Conservation (phyloP, 2,113 vertebrate genomes). For the Cromileptes altivelis region DNA sequence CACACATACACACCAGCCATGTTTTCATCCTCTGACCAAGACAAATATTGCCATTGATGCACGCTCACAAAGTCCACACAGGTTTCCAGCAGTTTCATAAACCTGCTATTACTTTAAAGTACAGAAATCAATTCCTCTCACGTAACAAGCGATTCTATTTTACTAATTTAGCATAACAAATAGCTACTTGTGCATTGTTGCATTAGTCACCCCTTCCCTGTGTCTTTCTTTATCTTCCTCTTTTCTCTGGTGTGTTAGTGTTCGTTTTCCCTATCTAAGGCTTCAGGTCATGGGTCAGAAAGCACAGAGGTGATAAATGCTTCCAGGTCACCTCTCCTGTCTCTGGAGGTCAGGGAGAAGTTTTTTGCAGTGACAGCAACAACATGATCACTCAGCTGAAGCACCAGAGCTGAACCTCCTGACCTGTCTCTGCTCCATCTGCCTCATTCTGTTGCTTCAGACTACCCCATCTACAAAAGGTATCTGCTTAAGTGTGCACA, state of each 20-base stretch:
- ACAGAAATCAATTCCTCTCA: not conserved
- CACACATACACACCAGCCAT: slow-evolving; percentile 20
- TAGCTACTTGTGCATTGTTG: not conserved
- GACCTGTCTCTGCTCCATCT: slow-evolving; percentile 49
- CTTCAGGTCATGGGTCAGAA: slow-evolving; percentile 64
- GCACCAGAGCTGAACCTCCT: slow-evolving; percentile 48
- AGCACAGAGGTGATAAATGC: slow-evolving; percentile 77
- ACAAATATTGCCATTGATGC: slow-evolving; percentile 46
- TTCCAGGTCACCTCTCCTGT: slow-evolving; percentile 78
- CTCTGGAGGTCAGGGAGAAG: slow-evolving; percentile 61
- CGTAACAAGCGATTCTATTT: slow-evolving; percentile 4
- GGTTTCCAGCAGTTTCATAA: slow-evolving; percentile 34
- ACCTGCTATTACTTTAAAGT: not conserved
- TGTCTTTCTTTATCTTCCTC: slow-evolving; percentile 12
- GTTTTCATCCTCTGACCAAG: slow-evolving; percentile 46
- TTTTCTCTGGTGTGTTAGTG: not conserved
- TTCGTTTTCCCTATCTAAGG: slow-evolving; percentile 46
- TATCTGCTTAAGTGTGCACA: not conserved
- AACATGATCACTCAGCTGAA: slow-evolving; percentile 71
- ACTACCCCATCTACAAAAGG: slow-evolving; percentile 4
- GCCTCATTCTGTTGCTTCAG: slow-evolving; percentile 19
- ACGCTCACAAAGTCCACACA: not conserved
- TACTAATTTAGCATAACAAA: not conserved
- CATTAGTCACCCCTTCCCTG: not conserved
- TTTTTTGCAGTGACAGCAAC: slow-evolving; percentile 73